A percentile compares a stretch with the other conserved stretches of the same genome.
Conservation (phyloP, 2,797 vertebrate species). For the Poecilia gillii region DNA sequence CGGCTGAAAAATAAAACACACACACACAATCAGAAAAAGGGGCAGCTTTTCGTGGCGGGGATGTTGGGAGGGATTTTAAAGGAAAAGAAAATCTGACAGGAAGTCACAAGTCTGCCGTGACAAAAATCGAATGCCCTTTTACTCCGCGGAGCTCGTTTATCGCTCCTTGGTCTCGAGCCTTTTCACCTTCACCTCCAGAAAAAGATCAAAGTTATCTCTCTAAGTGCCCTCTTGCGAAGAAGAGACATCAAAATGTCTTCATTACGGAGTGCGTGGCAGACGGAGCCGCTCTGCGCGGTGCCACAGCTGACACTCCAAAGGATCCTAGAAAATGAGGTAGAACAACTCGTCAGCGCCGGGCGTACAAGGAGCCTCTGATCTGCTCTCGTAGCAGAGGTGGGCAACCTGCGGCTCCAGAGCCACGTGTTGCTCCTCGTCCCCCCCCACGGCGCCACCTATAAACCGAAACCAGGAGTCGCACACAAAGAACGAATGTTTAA, state of each 20-base stretch:
- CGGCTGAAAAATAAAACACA: slow-evolving; percentile 38
- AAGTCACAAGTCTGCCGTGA: slow-evolving; percentile 67
- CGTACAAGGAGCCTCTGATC: slow-evolving; percentile 13
- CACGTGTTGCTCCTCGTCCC: background rate
- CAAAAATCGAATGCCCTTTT: slow-evolving; percentile 57
- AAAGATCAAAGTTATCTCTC: slow-evolving; percentile 61
- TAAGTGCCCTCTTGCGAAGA: slow-evolving; percentile 36
- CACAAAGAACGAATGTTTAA: background rate
- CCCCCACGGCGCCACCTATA: background rate
- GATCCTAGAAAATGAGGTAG: slow-evolving; percentile 55
- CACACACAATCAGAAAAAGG: slow-evolving; percentile 63
- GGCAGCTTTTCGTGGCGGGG: slow-evolving; percentile 18
- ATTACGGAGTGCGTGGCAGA: slow-evolving; percentile 60
- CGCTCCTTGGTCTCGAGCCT: slow-evolving; percentile 41
- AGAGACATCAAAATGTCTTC: slow-evolving; percentile 55
- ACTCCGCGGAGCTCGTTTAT: slow-evolving; percentile 56
- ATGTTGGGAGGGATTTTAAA: background rate
- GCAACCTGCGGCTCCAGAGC: slow-evolving; percentile 1
- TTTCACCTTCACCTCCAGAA: slow-evolving; percentile 57
- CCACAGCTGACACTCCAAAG: slow-evolving; percentile 58
- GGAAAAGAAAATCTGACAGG: slow-evolving; percentile 35
- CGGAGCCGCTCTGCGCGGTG: slow-evolving; percentile 53
- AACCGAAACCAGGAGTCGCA: background rate
- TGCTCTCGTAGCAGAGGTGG: slow-evolving; percentile 13
- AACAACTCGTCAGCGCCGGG: slow-evolving; percentile 13